phyloP scores from a whole-genome alignment of 2,113 vertebrate species.

The crab-eating macaque (Macaca fascicularis) region DNA sequence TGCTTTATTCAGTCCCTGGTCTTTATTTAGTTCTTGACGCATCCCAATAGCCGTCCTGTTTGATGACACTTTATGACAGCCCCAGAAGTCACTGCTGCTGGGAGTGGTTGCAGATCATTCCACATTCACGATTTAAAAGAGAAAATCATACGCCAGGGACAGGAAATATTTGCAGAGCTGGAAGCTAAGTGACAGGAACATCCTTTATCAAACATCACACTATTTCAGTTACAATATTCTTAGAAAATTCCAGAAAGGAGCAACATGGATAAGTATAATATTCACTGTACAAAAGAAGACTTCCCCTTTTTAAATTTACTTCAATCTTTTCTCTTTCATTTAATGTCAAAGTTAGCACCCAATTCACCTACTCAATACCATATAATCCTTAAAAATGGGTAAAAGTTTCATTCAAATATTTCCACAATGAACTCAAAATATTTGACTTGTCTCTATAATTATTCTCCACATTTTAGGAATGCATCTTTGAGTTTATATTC shows the following conservation, averaged over 20 bases:
- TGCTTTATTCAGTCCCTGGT: constrained; percentile 81
- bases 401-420: constrained; percentile 74
- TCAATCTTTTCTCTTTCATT: constrained; percentile 51
- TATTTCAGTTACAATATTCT: neutral
- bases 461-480: constrained; percentile 64
- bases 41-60: constrained; percentile 79
- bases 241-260: constrained; percentile 45
- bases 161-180: neutral
- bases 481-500: constrained; percentile 57
- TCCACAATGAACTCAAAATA: constrained; percentile 71
- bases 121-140: constrained; percentile 5
- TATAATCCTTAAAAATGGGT: constrained; percentile 71
- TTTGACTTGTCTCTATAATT: constrained; percentile 73
- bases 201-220: neutral
- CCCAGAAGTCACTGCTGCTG: constrained; percentile 70
- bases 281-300: neutral
- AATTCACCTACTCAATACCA: constrained; percentile 67
- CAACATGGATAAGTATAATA: neutral
- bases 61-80: constrained; percentile 80
- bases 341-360: constrained; percentile 55
- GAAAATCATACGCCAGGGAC: neutral
- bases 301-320: constrained; percentile 66
- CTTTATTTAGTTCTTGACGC: constrained; percentile 82
- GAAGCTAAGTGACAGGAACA: neutral
- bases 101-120: constrained; percentile 56